These are phyloP conservation scores for Periparus ater DNA, from an alignment of 2,797 vertebrate genomes.

Conservation along the genomic window DNA sequence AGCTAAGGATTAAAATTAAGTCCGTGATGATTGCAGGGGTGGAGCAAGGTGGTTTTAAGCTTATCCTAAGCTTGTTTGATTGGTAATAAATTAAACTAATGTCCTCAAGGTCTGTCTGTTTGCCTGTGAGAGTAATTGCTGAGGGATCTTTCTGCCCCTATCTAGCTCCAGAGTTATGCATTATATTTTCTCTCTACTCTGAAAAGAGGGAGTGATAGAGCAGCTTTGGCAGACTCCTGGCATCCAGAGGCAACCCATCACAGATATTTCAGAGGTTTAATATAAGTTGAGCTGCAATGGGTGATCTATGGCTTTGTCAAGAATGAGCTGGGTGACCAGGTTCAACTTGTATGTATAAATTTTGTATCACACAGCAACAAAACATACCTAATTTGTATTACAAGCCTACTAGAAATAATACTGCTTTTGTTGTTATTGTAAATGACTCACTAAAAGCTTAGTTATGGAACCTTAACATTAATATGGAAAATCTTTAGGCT, in stretches of 20 bases:
- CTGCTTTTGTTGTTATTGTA: neutral
- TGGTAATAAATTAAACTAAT: neutral
- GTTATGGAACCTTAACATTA: neutral
- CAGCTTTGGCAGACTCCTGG: neutral
- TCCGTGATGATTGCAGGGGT: neutral
- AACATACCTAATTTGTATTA: neutral
- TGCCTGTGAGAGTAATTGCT: neutral
- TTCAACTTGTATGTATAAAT: neutral
- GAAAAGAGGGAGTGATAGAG: neutral
- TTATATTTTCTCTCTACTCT: neutral
- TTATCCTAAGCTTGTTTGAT: neutral
- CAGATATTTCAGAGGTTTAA: neutral
- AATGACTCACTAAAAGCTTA: neutral
- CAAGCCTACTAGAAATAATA: neutral
- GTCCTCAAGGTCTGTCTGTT: neutral
- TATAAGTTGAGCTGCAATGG: neutral
- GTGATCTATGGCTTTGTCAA: neutral
- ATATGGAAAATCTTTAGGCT: neutral
- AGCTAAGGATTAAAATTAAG: neutral
- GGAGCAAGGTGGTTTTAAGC: neutral
- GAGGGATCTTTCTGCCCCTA: neutral
- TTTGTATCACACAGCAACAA: neutral
- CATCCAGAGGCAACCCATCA: neutral
- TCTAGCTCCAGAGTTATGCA: rapidly evolving
- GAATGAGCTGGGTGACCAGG: neutral